Base-by-base conservation (phyloP, 2,113 vertebrate genomes). In the Corythaeola cristata region DNA sequence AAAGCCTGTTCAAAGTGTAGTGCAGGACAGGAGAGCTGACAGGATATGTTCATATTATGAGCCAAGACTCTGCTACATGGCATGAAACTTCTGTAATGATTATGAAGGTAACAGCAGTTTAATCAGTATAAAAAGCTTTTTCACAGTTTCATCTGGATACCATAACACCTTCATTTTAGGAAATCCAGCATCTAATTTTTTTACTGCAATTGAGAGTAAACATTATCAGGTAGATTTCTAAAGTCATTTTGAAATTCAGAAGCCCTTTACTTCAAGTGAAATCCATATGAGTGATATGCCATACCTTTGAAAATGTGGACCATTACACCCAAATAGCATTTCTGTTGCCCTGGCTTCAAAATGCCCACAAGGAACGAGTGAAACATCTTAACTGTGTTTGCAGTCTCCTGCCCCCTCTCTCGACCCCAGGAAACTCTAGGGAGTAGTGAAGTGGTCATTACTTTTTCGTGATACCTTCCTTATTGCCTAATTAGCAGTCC, bases 391-490 rank as follows among this genome's bases (percentile, higher is more conserved):
- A 76, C 17, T 18, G 9, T 8, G 0, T 74, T 74, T 90, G 16
- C 14, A 67, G 26, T 37, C 33, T 60, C 45, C 27, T 78, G 12
- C 8, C 16, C 4, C 9, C 2, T 1, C 6, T 39, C 12, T 13
- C 7, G 3, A 47, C 3, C 15, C 50, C 87, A 74, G 66, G 32
- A 90, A 86, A 83, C 85, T 92, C 80, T 39, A 77, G 52, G 47
- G 71, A 86, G 71, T 68, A 76, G 85, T 62, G 77, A 97, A 94
- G 28, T 80, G 76, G 90, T 94, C 78, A 89, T 97, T 96, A 95
- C 89, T 95, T 95, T 95, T 97, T 96, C 69, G 63, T 94, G 67
- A 96, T 94, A 83, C 30, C 35, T 90, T 94, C 60, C 59, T 96
- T 96, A 93, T 68, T 85, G 59, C 63, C 49, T 95, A 97, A 97